Evolutionary conservation across 2,113 vertebrate genomes (phyloP).

Genomic region (Tupaia tana): DNA sequence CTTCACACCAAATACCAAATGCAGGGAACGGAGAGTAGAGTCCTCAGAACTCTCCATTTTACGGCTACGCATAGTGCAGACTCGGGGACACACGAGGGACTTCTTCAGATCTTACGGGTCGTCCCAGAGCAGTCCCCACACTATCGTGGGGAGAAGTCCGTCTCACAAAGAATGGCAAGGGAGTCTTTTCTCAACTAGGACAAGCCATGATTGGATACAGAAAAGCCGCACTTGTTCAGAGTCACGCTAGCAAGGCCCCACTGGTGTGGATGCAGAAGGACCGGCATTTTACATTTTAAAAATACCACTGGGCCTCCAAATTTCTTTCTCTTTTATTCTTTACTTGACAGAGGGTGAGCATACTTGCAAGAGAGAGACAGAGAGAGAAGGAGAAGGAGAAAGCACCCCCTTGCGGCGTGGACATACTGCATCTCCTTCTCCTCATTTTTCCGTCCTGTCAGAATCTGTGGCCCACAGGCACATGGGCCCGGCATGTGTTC

Average conservation of each 20-base stretch:
- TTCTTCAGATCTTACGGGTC: background rate
- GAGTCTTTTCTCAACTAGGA: background rate
- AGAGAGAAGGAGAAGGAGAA: too few species aligned
- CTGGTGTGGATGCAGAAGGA: background rate
- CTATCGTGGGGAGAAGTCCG: background rate
- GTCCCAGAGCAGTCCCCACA: too few species aligned
- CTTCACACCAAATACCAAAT: background rate
- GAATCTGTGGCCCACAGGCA: too few species aligned
- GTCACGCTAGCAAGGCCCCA: background rate
- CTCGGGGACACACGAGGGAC: background rate
- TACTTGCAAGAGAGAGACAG: too few species aligned
- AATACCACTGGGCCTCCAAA: too few species aligned
- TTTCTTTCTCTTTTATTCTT: too few species aligned
- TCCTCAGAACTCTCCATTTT: background rate
- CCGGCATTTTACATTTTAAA: background rate
- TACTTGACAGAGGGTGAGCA: too few species aligned
- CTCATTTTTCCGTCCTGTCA: too few species aligned
- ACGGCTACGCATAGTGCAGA: background rate
- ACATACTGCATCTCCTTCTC: too few species aligned
- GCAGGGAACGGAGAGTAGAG: background rate
- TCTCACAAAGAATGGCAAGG: background rate
- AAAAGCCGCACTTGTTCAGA: background rate
- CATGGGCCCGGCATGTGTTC: too few species aligned
- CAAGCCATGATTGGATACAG: background rate
- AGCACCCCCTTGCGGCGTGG: too few species aligned